Evolutionary conservation across 2,888 invertebrate genomes (phyloP).

Genomic region (Sphinx pinastri): DNA sequence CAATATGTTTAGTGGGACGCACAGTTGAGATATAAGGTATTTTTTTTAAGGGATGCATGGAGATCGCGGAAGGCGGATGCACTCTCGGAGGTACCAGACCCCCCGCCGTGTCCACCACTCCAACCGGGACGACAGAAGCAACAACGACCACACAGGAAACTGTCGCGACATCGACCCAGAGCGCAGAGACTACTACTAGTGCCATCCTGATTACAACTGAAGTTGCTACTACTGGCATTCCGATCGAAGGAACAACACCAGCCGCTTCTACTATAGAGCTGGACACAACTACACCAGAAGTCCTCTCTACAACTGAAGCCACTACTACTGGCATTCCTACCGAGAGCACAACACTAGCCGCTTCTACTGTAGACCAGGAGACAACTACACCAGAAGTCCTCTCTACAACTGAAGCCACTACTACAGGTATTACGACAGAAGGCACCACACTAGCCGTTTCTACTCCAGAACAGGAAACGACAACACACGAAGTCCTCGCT

Average conservation of each 20-base stretch:
- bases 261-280: background rate
- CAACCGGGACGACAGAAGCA: background rate
- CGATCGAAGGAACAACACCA: background rate
- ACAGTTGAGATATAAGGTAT: no score
- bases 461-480: background rate
- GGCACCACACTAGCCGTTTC: background rate
- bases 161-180: no score
- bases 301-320: background rate
- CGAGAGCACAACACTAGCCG: no score
- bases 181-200: no score
- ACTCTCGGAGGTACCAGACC: constrained; percentile 28
- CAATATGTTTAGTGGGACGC: no score
- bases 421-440: background rate
- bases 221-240: background rate
- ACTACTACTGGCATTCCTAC: background rate
- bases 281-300: background rate
- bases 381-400: constrained; percentile 5
- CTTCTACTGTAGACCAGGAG: background rate
- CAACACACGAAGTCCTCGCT: background rate
- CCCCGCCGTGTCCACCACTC: background rate
- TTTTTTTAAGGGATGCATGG: constrained; percentile 34
- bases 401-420: constrained; percentile 21
- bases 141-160: constrained; percentile 15
- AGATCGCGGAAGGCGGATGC: constrained; percentile 36
- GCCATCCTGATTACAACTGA: no score